Evolutionary conservation across 64 coral and sea anemone genomes (phyloP).

Genomic region (Stylophora pistillata): DNA sequence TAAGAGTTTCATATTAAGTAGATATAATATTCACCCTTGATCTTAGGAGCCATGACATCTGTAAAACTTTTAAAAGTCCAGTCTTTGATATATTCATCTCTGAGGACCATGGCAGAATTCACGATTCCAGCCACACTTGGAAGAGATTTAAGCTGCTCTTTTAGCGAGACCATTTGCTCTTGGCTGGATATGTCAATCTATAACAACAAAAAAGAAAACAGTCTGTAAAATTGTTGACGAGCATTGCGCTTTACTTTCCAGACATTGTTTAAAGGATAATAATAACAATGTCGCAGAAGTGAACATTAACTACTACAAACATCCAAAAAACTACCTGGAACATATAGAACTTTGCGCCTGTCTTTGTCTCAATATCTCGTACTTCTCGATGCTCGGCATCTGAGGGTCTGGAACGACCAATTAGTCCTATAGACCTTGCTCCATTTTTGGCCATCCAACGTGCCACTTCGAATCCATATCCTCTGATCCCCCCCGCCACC

Average conservation of each 20-base stretch:
- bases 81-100: conserved; percentile 58
- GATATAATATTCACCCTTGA: conserved; percentile 38
- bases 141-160: conserved; percentile 51
- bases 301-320: no score
- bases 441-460: conserved; percentile 70
- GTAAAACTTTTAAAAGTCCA: conserved; percentile 46
- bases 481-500: conserved; percentile 60
- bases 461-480: conserved; percentile 81
- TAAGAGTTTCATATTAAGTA: neutral
- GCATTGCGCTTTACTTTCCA: neutral
- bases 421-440: conserved; percentile 47
- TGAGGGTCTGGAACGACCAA: conserved; percentile 44
- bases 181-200: neutral
- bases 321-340: conserved; percentile 10
- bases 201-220: neutral
- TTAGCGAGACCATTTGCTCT: conserved; percentile 6
- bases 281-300: no score
- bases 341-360: conserved; percentile 44
- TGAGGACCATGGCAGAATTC: conserved; percentile 67
- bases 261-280: no score
- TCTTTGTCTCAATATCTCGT: conserved; percentile 28
- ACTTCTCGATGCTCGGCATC: conserved; percentile 50
- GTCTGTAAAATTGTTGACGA: neutral
- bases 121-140: conserved; percentile 76
- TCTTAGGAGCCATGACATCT: conserved; percentile 63